Conservation (phyloP, 1,140 invertebrate genomes). For the Nomia melanderi region DNA sequence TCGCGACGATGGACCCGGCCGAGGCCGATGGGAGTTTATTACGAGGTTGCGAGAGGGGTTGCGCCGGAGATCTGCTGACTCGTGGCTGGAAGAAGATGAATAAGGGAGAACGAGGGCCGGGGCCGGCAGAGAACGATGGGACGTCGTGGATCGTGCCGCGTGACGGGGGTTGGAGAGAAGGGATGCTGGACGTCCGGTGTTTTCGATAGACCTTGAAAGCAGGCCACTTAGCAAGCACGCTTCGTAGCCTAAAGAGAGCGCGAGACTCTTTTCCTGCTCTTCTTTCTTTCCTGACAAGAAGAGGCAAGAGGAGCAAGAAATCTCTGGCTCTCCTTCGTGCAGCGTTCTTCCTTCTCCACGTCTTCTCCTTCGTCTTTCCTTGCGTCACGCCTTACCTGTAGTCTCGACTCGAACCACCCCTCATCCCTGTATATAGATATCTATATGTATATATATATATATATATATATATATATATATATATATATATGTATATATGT, state of each 20-base stretch:
- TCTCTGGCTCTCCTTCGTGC: background rate
- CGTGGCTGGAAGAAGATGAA: conserved; percentile 50
- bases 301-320: background rate
- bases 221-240: conserved; percentile 71
- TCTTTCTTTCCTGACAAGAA: conserved; percentile 32
- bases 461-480: conserved; percentile 2
- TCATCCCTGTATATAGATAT: conserved; percentile 1
- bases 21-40: conserved; percentile 59
- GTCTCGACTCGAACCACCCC: background rate
- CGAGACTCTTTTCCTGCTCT: conserved; percentile 43
- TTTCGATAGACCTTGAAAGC: conserved; percentile 63
- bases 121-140: background rate
- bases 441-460: background rate
- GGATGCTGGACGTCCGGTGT: conserved; percentile 49
- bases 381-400: conserved; percentile 17
- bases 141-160: conserved; percentile 11
- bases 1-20: conserved; percentile 38
- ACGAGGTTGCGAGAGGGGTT: conserved; percentile 53
- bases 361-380: background rate
- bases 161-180: conserved; percentile 16
- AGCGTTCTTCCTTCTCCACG: background rate
- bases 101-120: conserved; percentile 28
- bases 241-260: conserved; percentile 47
- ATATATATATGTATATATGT: background rate
- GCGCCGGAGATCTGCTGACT: conserved; percentile 54